A percentile compares a stretch with the other conserved stretches of the same genome.
These are phyloP conservation scores for Polydrusus tereticollis DNA, from an alignment of 2,888 invertebrate genomes.

Conservation along the genomic window DNA sequence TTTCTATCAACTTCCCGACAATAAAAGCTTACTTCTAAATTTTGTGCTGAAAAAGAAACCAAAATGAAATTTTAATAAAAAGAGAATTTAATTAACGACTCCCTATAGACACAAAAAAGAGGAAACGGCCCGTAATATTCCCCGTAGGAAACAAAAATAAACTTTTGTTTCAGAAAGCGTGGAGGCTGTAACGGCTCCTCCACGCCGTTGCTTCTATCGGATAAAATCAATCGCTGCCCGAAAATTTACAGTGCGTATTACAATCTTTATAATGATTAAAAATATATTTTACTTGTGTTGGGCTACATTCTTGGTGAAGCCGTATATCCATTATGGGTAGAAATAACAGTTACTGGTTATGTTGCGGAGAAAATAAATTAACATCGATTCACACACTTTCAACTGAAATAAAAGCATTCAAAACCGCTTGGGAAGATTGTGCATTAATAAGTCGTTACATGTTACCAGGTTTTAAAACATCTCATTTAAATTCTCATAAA, in stretches of 20 bases:
- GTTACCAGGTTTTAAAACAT: no score
- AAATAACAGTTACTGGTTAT: no score
- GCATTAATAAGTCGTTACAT: no score
- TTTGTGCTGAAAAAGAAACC: slow-evolving; percentile 6
- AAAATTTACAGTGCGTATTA: neutral
- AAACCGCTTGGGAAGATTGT: no score
- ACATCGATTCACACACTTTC: no score
- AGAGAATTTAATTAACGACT: slow-evolving; percentile 18
- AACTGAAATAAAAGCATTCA: no score
- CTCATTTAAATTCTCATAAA: no score
- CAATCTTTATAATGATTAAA: slow-evolving; percentile 11
- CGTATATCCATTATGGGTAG: no score
- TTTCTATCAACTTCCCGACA: slow-evolving; percentile 2
- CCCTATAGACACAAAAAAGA: slow-evolving; percentile 4
- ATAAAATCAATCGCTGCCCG: slow-evolving; percentile 4
- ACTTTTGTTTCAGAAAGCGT: slow-evolving; percentile 15
- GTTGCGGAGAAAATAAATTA: no score
- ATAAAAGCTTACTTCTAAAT: slow-evolving; percentile 5
- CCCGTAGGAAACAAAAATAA: slow-evolving; percentile 16
- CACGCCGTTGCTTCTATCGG: neutral
- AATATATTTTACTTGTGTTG: no score
- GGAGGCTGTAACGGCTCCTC: slow-evolving; percentile 8
- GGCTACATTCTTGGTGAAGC: neutral
- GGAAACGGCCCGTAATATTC: slow-evolving; percentile 12
- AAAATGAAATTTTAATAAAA: slow-evolving; percentile 19